Evolutionary conservation across 2,797 vertebrate genomes (phyloP), one percentile per base, ranked within the genome.

Genomic region (Catharus ustulatus): DNA sequence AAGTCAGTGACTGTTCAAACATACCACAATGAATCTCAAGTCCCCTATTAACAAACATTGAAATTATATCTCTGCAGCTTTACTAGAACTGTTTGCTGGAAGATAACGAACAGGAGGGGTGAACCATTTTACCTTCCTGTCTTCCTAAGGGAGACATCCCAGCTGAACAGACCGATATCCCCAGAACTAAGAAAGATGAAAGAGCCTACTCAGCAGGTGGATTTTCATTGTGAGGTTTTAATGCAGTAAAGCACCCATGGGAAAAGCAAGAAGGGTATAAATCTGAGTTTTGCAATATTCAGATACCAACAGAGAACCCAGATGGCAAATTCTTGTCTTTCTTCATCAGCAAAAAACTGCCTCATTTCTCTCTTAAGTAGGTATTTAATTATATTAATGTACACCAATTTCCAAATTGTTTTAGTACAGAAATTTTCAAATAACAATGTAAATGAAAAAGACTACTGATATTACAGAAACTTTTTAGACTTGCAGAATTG

Each of bases 381-480:
- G 45, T 59, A 85, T 74, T 91, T 95, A 32, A 11, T 91, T 4
- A 80, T 54, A 66, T 59, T 92, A 88, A 78, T 71, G 7, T 84
- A 91, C n/a, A 93, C 58, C 94, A 94, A 74, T 49, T 76, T 34
- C 16, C 34, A 93, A 96, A 93, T 79, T 52, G 7, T 52, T 52
- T 52, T 30, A 20, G 5, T 84, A 90, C 24, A 93, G 66, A 94
- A 93, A 80, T 52, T 76, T 34, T 16, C n/a, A 93, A 96, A 93
- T 82, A 45, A 51, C 86, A 73, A 54, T 42, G 24, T 92, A 96
- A 90, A 43, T 72, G 64, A 94, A 97, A 96, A 95, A 95, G 24
- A 71, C 74, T 80, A 80, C 61, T 90, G 74, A 91, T 86, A 93
- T 92, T 84, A 68, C 69, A 93, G 86, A 84, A 82, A 19, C 18